phyloP scores from a whole-genome alignment of 2,113 vertebrate genomes.

The Zosterops lateralis region DNA sequence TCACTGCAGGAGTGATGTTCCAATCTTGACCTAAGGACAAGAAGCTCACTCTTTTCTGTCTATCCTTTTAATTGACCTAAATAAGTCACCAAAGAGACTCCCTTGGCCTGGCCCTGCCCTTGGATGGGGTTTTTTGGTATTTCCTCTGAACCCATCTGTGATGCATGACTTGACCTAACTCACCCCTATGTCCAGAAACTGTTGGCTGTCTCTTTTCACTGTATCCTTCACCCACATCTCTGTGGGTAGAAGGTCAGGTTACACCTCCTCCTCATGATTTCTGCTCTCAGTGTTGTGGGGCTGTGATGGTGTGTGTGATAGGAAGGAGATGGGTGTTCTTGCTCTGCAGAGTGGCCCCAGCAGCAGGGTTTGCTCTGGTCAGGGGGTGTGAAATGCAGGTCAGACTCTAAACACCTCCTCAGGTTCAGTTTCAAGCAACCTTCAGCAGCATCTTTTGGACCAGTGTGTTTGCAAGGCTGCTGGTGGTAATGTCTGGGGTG shows the following conservation, averaged over 20 bases:
- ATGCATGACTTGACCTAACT: neutral
- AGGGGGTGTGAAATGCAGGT: neutral
- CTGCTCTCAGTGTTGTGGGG: neutral
- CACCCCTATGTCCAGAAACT: neutral
- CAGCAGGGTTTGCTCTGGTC: neutral
- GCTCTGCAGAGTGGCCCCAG: neutral
- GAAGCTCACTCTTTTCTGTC: neutral
- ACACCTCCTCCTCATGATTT: neutral
- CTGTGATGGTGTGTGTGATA: neutral
- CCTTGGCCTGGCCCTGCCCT: neutral
- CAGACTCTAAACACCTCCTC: neutral
- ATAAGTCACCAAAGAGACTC: neutral
- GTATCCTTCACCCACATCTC: neutral
- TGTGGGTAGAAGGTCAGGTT: neutral
- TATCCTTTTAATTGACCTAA: neutral
- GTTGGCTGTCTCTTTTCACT: neutral
- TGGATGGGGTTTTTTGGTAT: neutral
- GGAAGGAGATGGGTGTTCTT: neutral
- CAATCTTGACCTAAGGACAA: neutral
- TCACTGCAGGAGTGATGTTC: neutral
- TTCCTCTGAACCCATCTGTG: neutral
- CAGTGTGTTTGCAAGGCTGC: neutral
- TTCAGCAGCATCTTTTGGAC: neutral
- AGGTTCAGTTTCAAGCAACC: neutral
- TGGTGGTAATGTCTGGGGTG: neutral